Evolutionary conservation across 2,113 vertebrate species (phyloP).

Genomic region (Notarius quadriscutis): DNA sequence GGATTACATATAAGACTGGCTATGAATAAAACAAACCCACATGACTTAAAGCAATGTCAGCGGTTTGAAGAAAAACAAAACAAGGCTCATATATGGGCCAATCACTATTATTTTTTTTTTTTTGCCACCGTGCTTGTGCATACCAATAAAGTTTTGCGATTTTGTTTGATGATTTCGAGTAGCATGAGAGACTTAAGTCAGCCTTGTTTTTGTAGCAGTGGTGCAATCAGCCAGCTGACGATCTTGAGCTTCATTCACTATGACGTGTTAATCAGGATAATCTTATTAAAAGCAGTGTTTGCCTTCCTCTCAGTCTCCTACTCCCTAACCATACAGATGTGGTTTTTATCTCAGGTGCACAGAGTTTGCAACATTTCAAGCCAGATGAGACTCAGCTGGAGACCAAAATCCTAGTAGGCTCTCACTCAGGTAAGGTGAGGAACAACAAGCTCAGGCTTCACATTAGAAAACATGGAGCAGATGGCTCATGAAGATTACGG

Average conservation of each 20-base stretch:
- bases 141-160: conserved; percentile 9
- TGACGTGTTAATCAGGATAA: conserved; percentile 52
- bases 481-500: conserved; percentile 11
- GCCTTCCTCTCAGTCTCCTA: conserved; percentile 20
- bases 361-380: conserved; percentile 19
- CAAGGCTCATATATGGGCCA: background rate
- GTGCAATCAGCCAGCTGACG: conserved; percentile 32
- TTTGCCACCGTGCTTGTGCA: background rate
- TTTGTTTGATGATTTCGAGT: background rate
- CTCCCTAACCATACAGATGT: conserved; percentile 29
- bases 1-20: conserved; percentile 51
- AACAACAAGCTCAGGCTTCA: conserved; percentile 28
- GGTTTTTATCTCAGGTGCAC: conserved; percentile 50
- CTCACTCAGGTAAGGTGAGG: conserved; percentile 19
- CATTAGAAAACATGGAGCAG: conserved; percentile 11
- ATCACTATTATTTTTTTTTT: conserved; percentile 17
- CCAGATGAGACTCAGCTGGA: background rate
- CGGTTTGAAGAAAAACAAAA: conserved; percentile 36
- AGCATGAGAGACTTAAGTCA: conserved; percentile 17
- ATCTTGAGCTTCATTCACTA: conserved; percentile 49
- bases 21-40: conserved; percentile 52
- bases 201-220: background rate
- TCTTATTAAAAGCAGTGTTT: conserved; percentile 51
- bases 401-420: conserved; percentile 14
- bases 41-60: conserved; percentile 40